phyloP scores from a whole-genome alignment of 2,797 vertebrate genomes.

The Rhabdomys pumilio region DNA sequence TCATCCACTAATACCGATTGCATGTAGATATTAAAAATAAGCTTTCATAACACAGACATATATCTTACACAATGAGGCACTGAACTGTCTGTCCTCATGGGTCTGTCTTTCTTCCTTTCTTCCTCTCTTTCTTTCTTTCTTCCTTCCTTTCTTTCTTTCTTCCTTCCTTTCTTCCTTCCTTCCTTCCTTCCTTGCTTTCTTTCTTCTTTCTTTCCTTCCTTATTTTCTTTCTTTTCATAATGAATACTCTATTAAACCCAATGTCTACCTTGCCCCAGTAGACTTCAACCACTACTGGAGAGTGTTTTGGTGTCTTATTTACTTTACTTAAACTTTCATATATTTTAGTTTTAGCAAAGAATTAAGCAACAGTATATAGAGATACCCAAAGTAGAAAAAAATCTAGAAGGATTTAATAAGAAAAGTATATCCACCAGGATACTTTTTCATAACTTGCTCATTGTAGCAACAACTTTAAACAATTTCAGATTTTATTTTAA shows the following conservation, averaged over 20 bases:
- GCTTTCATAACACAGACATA: background rate
- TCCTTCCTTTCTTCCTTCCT: too few relatives aligned
- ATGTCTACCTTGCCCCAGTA: background rate
- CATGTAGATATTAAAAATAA: background rate
- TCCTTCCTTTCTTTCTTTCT: background rate
- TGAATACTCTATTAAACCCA: background rate
- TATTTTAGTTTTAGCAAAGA: background rate
- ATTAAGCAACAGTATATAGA: background rate
- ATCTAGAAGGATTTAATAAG: background rate
- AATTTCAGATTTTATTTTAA: background rate
- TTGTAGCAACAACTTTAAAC: background rate
- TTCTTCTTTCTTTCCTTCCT: background rate
- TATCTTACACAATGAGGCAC: background rate
- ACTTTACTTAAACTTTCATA: background rate
- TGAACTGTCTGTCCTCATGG: background rate
- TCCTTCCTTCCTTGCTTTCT: background rate
- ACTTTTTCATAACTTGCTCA: background rate
- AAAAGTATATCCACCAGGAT: background rate
- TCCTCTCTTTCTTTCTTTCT: too few relatives aligned
- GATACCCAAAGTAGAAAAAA: background rate
- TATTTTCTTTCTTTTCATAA: background rate
- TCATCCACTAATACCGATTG: background rate
- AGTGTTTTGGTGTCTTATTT: background rate
- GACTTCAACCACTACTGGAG: background rate
- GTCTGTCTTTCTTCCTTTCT: background rate